Base-by-base conservation (phyloP, 2,888 invertebrate genomes). In the Spodoptera littoralis region DNA sequence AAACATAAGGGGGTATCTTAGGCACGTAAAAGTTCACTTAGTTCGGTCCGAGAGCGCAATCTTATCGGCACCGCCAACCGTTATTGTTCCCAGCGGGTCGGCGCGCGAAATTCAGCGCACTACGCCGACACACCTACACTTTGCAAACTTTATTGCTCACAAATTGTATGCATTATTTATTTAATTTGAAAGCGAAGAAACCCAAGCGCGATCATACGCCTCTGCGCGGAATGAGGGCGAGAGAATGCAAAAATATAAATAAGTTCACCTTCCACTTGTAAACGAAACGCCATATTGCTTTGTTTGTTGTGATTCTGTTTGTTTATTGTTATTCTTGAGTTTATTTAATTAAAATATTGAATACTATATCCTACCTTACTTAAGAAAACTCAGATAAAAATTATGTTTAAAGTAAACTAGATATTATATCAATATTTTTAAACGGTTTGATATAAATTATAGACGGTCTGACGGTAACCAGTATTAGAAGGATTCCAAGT, bases 181-280 rank as follows among this genome's bases (percentile, higher is more conserved):
- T 93, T 93, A 93, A 93, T 93, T 93, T 93, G 93, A 92, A 93
- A 92, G 93, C 90, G 91, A 92, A 93, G 93, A 93, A 92, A 90
- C 91, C 89, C 88, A 82, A 84, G 88, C 88, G 86, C 89, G 86
- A 89, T 91, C 89, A 90, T 91, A 87, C 85, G 86, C 85, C 85
- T 82, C 82, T 57, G 58, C 66, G 65, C 68, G 74, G 70, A 78
- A 75, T 74, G 74, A 76, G 71, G 63, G 70, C 70, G 79, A 69
- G 74, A 67, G 68, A 80, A 81, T 80, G 76, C 81, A 77, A 74
- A 75, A 77, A 76, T 80, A 79, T 79, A 81, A 80, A 81, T 76
- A 73, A 80, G 72, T 67, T 58, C 56, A 60, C 67, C 46, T 52
- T 64, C 61, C 57, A 58, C 46, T 50, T 64, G 60, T 65, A 70